These are phyloP conservation scores for Eremobia ochroleuca DNA, from an alignment of 2,888 invertebrate species.

Conservation along the genomic window DNA sequence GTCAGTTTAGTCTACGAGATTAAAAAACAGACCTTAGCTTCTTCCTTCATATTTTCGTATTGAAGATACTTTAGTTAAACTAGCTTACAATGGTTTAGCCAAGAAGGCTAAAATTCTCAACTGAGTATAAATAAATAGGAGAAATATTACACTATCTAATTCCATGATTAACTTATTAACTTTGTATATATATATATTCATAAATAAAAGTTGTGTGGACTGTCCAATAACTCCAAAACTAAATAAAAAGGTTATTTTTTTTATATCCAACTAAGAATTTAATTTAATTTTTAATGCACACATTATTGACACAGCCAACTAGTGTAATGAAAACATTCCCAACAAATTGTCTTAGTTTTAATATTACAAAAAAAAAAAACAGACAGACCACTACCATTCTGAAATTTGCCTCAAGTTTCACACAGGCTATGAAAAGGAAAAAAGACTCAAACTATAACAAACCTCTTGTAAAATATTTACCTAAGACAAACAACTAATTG, in stretches of 20 bases:
- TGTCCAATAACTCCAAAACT: background rate
- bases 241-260: background rate
- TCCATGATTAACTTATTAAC: background rate
- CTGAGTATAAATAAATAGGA: no score
- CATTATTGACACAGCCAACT: background rate
- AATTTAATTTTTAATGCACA: background rate
- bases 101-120: background rate
- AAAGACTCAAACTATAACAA: slow-evolving; percentile 3
- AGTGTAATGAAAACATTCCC: background rate
- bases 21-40: no score
- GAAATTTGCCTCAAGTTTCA: background rate
- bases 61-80: no score
- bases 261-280: background rate
- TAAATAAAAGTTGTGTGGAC: background rate
- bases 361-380: background rate
- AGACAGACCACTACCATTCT: background rate
- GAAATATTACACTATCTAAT: background rate
- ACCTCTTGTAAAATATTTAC: background rate
- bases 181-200: no score
- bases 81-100: background rate
- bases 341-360: background rate
- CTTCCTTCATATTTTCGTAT: no score
- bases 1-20: no score
- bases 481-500: background rate
- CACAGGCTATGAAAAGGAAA: background rate